These are phyloP conservation scores for Tauraco erythrolophus DNA, from an alignment of 2,113 vertebrate genomes.

Conservation along the genomic window DNA sequence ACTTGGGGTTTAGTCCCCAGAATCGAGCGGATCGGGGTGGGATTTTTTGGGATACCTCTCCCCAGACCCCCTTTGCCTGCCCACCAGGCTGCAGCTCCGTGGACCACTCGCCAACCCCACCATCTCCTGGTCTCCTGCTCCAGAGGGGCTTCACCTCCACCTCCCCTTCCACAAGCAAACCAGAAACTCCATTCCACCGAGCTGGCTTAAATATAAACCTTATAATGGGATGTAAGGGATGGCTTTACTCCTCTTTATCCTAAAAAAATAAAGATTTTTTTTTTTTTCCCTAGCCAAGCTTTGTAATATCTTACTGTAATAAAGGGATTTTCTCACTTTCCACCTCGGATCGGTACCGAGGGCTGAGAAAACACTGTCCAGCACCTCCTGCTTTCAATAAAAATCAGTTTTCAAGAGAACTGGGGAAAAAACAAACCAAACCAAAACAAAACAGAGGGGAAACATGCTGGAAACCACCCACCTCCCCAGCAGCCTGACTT, in stretches of 20 bases:
- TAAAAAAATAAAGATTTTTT: not conserved
- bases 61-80: not conserved
- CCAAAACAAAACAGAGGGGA: not conserved
- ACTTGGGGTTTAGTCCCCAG: not conserved
- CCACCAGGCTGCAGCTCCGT: rapidly evolving
- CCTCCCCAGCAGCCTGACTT: not conserved
- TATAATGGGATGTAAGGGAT: not conserved
- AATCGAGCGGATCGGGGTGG: not conserved
- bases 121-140: not conserved
- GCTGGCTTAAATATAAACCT: not conserved
- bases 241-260: not conserved
- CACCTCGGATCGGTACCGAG: not conserved
- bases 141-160: not conserved
- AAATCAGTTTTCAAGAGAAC: not conserved
- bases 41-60: not conserved
- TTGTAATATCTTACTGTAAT: not conserved
- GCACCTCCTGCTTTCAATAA: not conserved
- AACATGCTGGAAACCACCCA: not conserved
- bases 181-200: not conserved
- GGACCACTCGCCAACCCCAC: not conserved
- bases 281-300: not conserved
- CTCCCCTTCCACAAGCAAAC: not conserved
- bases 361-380: not conserved
- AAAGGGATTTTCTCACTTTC: not conserved
- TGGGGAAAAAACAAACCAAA: not conserved